A percentile compares a stretch with the other conserved stretches of the same genome.
Evolutionary conservation across 2,888 invertebrate genomes (phyloP).

Genomic region (Euzophera pinguis): DNA sequence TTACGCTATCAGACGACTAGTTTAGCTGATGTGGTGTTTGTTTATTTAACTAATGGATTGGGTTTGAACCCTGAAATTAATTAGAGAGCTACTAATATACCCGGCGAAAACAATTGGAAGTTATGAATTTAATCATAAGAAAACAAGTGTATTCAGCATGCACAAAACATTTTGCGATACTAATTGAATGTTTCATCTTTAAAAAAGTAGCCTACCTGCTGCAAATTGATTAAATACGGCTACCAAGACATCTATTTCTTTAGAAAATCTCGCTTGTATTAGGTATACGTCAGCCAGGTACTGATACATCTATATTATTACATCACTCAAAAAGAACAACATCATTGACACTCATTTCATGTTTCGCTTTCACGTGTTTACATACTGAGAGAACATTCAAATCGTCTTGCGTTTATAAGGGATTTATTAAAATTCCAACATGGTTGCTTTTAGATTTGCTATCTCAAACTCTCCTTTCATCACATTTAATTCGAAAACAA

Average conservation of each 20-base stretch:
- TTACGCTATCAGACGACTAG: neutral
- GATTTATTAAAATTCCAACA: slow-evolving; percentile 24
- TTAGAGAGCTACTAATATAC: neutral
- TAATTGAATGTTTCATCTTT: no score
- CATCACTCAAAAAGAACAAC: no score
- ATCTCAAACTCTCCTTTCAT: neutral
- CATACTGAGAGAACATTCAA: neutral
- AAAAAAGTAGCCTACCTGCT: no score
- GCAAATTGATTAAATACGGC: no score
- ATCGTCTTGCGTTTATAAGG: slow-evolving; percentile 7
- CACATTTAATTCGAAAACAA: neutral
- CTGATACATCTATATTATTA: no score
- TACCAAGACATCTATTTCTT: no score
- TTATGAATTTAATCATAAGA: neutral
- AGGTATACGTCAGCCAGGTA: no score
- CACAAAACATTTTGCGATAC: no score
- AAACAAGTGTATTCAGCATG: neutral
- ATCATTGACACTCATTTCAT: slow-evolving; percentile 26
- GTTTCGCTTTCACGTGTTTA: slow-evolving; percentile 34
- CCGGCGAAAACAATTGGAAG: neutral
- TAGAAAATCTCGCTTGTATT: no score
- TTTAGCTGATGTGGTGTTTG: neutral
- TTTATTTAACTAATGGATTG: slow-evolving; percentile 1
- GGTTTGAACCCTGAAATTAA: neutral
- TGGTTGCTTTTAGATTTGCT: slow-evolving; percentile 1